Percentiles rank a stretch among this genome's conserved stretches.
These are phyloP conservation scores for Cerastis leucographa DNA, from an alignment of 2,888 invertebrate genomes.

Conservation along the genomic window DNA sequence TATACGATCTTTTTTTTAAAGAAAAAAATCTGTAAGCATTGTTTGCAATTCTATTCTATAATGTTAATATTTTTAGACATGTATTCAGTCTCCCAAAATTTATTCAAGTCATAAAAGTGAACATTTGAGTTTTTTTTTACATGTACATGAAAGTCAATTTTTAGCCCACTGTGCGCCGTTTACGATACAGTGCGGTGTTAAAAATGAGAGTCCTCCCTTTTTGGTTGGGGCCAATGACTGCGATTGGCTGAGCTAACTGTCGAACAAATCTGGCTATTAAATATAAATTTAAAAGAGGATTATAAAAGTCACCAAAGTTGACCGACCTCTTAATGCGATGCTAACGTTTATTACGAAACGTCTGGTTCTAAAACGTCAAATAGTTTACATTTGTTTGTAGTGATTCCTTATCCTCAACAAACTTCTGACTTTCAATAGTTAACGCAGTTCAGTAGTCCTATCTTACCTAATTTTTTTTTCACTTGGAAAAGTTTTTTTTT, in stretches of 20 bases:
- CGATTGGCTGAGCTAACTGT: slow-evolving; percentile 29
- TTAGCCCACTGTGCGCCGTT: too few relatives aligned
- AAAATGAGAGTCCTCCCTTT: slow-evolving; percentile 8
- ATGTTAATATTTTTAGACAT: too few relatives aligned
- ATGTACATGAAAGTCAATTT: too few relatives aligned
- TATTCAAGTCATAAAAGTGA: too few relatives aligned
- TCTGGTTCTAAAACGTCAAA: slow-evolving; percentile 28
- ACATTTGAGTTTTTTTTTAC: too few relatives aligned
- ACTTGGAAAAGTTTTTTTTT: too few relatives aligned
- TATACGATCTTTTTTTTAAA: too few relatives aligned
- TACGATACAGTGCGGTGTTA: not conserved
- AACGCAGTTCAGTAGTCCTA: not conserved
- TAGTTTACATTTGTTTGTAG: slow-evolving; percentile 12
- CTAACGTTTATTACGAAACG: slow-evolving; percentile 41
- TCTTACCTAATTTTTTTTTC: too few relatives aligned
- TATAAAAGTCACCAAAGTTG: slow-evolving; percentile 47
- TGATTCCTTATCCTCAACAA: slow-evolving; percentile 8
- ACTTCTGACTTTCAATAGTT: not conserved
- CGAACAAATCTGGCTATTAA: slow-evolving; percentile 14
- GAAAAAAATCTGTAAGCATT: too few relatives aligned
- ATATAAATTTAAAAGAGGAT: slow-evolving; percentile 29
- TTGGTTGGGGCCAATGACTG: slow-evolving; percentile 35
- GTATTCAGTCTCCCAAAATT: too few relatives aligned
- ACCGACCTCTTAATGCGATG: slow-evolving; percentile 60
- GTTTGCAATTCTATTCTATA: too few relatives aligned